Evolutionary conservation across 2,113 vertebrate genomes (phyloP).

Genomic region (Notothenia rossii): DNA sequence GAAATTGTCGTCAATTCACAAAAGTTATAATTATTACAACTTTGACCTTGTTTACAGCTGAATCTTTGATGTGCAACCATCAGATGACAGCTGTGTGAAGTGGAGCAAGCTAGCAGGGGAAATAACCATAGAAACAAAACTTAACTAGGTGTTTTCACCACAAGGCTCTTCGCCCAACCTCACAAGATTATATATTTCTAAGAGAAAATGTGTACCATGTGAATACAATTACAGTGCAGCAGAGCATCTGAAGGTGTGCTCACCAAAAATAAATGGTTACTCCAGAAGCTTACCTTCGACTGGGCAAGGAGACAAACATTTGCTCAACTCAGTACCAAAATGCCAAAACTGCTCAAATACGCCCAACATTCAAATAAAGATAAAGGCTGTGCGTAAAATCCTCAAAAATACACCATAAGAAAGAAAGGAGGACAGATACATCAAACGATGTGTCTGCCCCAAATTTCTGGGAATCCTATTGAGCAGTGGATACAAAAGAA

Average conservation of each 20-base stretch:
- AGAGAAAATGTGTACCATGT: no score
- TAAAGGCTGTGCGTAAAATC: slow-evolving; percentile 1
- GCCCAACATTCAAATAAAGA: background rate
- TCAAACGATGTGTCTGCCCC: slow-evolving; percentile 12
- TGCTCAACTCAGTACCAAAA: background rate
- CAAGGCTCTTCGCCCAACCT: no score
- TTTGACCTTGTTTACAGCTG: no score
- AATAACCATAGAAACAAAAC: no score
- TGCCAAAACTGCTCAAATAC: background rate
- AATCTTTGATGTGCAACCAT: no score
- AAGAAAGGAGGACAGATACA: slow-evolving; percentile 21
- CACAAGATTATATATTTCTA: no score
- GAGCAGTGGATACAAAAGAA: slow-evolving; percentile 32
- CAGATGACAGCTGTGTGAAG: no score
- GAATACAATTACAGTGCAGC: background rate
- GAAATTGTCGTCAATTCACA: no score
- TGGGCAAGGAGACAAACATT: background rate
- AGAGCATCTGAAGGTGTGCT: background rate
- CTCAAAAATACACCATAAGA: background rate
- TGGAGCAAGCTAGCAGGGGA: no score
- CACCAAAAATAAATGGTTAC: background rate
- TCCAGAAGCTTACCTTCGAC: background rate
- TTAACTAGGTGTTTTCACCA: no score
- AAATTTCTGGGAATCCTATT: slow-evolving; percentile 35
- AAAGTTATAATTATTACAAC: no score